A percentile compares a stretch with the other conserved stretches of the same genome.
Evolutionary conservation across 2,888 invertebrate genomes (phyloP).

Genomic region (Sinopyrophorus schimmeli): DNA sequence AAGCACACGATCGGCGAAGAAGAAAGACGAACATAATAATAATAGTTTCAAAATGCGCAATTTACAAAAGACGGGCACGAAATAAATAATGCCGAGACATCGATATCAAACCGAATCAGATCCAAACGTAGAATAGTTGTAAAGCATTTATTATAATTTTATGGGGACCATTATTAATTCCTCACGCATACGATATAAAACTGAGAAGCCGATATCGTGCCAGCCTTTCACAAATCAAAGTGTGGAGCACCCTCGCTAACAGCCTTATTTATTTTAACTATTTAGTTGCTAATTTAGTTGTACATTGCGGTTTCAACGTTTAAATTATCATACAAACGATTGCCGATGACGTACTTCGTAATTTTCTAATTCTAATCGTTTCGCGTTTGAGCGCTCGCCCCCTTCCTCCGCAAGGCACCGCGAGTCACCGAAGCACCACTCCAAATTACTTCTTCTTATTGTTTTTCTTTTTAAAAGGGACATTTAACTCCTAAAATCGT

Average conservation of each 20-base stretch:
- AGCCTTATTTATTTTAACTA: constrained; percentile 35
- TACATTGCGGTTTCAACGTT: constrained; percentile 25
- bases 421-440: too few species aligned
- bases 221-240: constrained; percentile 33
- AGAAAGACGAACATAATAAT: too few species aligned
- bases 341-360: constrained; percentile 15
- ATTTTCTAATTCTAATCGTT: constrained; percentile 12
- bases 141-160: constrained; percentile 24
- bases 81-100: too few species aligned
- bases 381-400: constrained; percentile 1
- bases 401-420: too few species aligned
- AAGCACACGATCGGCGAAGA: too few species aligned
- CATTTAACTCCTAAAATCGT: too few species aligned
- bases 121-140: too few species aligned
- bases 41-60: too few species aligned
- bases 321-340: constrained; percentile 27
- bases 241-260: constrained; percentile 31
- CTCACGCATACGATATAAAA: constrained; percentile 30
- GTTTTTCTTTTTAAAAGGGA: too few species aligned
- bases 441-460: too few species aligned
- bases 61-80: too few species aligned
- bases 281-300: constrained; percentile 35
- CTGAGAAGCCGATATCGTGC: constrained; percentile 34
- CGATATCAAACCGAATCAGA: too few species aligned
- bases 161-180: constrained; percentile 28